Evolutionary conservation across 53 echinoderm and acorn worm genomes (phyloP).

Genomic region (Henricia sp.): DNA sequence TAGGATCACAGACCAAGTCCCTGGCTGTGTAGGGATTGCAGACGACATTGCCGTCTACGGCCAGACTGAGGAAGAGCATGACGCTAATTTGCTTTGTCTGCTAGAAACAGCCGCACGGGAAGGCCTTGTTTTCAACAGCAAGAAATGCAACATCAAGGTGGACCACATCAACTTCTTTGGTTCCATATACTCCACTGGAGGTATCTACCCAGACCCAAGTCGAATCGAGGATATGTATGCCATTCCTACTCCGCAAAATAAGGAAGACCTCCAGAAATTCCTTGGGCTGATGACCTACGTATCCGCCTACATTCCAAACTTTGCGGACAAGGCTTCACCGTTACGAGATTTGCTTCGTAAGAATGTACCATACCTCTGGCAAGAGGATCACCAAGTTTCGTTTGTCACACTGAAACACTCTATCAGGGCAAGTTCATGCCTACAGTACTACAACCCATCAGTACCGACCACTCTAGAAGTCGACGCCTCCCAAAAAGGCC

Average conservation of each 20-base stretch:
- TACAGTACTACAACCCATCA: constrained; percentile 42
- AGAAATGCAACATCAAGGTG: constrained; percentile 38
- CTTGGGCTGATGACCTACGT: constrained; percentile 63
- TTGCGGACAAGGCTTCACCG: constrained; percentile 40
- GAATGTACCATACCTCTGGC: constrained; percentile 59
- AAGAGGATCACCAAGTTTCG: constrained; percentile 51
- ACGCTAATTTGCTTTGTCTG: constrained; percentile 19
- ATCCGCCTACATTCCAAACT: constrained; percentile 56
- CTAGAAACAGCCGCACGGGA: constrained; percentile 24
- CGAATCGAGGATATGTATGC: constrained; percentile 55
- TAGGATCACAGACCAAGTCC: background rate
- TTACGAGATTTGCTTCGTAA: constrained; percentile 64
- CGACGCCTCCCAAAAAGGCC: constrained; percentile 62
- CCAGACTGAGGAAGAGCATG: constrained; percentile 44
- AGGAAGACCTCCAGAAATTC: constrained; percentile 74
- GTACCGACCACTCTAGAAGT: constrained; percentile 44
- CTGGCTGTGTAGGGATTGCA: constrained; percentile 37
- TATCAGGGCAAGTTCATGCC: constrained; percentile 39
- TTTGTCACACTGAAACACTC: constrained; percentile 30
- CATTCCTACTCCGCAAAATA: constrained; percentile 74
- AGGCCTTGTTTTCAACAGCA: constrained; percentile 48
- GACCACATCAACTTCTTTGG: constrained; percentile 59
- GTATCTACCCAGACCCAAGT: constrained; percentile 58
- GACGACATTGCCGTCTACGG: constrained; percentile 43
- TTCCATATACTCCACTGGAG: constrained; percentile 36